Evolutionary conservation across 2,797 vertebrate genomes (phyloP).

Genomic region (Rhinoraja longicauda): DNA sequence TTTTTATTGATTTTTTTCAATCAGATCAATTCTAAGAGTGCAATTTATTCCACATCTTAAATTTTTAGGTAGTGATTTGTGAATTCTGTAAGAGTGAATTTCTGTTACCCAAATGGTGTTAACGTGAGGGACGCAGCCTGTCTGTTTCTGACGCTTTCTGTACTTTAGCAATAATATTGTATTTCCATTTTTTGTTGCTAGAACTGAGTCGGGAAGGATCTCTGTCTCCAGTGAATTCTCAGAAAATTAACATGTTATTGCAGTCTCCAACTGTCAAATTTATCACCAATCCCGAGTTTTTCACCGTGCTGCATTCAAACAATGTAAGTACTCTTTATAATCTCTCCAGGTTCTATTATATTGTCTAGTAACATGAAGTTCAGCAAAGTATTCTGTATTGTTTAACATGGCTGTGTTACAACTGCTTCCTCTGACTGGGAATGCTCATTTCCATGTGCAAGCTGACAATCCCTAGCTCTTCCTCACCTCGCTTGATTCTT

Average conservation of each 20-base stretch:
- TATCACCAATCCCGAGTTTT: slow-evolving; percentile 93
- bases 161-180: slow-evolving; percentile 1
- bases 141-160: too few species aligned
- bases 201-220: slow-evolving; percentile 73
- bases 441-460: too few species aligned
- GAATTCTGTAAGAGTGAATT: too few species aligned
- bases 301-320: slow-evolving; percentile 90
- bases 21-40: too few species aligned
- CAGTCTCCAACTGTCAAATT: slow-evolving; percentile 95
- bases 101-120: too few species aligned
- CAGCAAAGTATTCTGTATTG: neutral
- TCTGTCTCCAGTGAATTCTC: slow-evolving; percentile 76
- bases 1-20: too few species aligned
- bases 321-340: slow-evolving; percentile 67
- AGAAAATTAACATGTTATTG: slow-evolving; percentile 83
- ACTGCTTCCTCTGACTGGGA: neutral
- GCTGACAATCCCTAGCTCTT: too few species aligned
- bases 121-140: too few species aligned
- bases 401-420: neutral
- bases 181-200: slow-evolving; percentile 46
- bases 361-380: neutral
- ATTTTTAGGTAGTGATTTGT: too few species aligned
- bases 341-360: neutral
- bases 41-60: too few species aligned
- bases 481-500: too few species aligned